Base-by-base conservation (phyloP, 2,113 vertebrate species). In the Anguilla japonica region DNA sequence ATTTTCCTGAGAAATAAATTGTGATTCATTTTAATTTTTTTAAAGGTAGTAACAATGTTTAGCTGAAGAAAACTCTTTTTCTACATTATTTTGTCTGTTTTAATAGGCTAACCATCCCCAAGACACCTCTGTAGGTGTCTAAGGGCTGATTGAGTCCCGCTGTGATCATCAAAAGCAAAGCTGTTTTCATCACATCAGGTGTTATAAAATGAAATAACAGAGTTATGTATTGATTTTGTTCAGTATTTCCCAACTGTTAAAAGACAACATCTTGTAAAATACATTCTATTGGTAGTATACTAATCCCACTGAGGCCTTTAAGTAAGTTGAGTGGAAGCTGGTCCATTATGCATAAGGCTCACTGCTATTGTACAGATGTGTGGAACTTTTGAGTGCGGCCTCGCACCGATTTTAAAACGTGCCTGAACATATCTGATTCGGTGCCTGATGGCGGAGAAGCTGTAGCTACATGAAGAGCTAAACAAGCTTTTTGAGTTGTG, bases 231-330 rank as follows among this genome's bases (percentile, higher is more conserved):
- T 16, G 79, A 15, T 81, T 81, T 81, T 16, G 6, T 63, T 63
- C 60, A 0, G 60, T 67, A 8, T 67, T 67, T 67, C 20, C 22
- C 22, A 8, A 67, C 60, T 26, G 3, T 67, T 22, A 22, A 40
- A 79, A 79, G 26, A 39, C 29, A 79, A 79, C 4, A 14, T 40
- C 9, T 79, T 1, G 18, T 34, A 79, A 79, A 34, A 41, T 41
- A 41, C 22, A 41, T 34, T 87, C 71, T 50, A 40, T 46, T 80
- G 87, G 89, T 86, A 86, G 88, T 87, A 87, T 89, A 90, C 87
- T 89, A 85, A 89, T 87, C 14, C 41, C 41, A 79, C n/a, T 89
- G 86, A 90, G 85, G 87, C 87, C 85, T 91, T 90, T 87, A 87
- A 85, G 87, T 50, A 50, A 50, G 81, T 79, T 87, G 3, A 46